Percentiles rank a stretch among this genome's conserved stretches.
phyloP scores from a whole-genome alignment of 2,113 vertebrate species.

The Hypanus sabinus region DNA sequence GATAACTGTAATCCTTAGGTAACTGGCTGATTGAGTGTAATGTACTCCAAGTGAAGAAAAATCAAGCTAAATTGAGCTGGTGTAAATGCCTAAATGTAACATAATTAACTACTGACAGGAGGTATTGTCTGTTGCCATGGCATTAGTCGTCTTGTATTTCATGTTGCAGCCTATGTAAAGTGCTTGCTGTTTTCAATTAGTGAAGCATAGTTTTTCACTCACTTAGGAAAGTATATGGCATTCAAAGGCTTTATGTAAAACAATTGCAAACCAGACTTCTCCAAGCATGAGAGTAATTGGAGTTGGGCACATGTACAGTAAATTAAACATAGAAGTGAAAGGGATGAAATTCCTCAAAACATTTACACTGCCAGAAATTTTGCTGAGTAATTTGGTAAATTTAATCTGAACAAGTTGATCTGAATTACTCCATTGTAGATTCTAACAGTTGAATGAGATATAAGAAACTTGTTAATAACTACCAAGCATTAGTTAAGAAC shows the following conservation, averaged over 20 bases:
- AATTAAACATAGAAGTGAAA: not conserved
- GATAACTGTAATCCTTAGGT: not conserved
- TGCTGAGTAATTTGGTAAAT: not conserved
- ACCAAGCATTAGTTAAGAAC: not conserved
- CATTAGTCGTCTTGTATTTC: constrained; percentile 77
- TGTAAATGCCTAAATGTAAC: constrained; percentile 60
- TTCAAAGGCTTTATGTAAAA: constrained; percentile 14
- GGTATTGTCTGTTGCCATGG: constrained; percentile 66
- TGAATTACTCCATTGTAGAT: not conserved
- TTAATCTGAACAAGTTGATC: not conserved
- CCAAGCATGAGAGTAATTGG: constrained; percentile 3
- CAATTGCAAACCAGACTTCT: not conserved
- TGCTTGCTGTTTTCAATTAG: constrained; percentile 82
- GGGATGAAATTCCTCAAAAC: not conserved
- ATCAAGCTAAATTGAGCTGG: constrained; percentile 44
- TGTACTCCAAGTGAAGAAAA: constrained; percentile 23
- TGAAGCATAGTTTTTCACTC: constrained; percentile 48
- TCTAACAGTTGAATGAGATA: not conserved
- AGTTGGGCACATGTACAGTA: not conserved
- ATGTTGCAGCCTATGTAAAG: constrained; percentile 75
- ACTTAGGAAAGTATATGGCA: constrained; percentile 43
- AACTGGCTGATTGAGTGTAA: constrained; percentile 26
- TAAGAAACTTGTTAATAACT: not conserved
- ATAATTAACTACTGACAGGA: constrained; percentile 77
- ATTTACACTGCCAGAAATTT: not conserved